Conservation (phyloP, 2,888 invertebrate genomes). For the Diachrysia chrysitis region DNA sequence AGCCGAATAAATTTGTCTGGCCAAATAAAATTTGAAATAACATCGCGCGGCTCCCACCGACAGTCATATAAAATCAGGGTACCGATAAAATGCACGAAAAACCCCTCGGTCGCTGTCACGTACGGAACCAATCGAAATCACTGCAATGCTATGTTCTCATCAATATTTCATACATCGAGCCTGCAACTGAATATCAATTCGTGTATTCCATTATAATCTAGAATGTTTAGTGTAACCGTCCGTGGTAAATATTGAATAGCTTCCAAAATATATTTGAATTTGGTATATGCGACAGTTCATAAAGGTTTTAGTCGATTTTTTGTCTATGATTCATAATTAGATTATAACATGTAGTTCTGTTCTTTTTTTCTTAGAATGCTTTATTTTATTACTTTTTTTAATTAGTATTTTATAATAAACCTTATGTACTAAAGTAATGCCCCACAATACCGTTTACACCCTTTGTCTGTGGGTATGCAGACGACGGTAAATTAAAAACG, state of each 20-base stretch:
- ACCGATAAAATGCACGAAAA: slow-evolving; percentile 68
- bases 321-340: background rate
- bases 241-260: slow-evolving; percentile 17
- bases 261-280: slow-evolving; percentile 36
- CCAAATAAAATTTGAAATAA: slow-evolving; percentile 54
- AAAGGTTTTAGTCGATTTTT: background rate
- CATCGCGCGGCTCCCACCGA: slow-evolving; percentile 40
- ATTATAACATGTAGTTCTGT: no score
- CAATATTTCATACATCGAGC: slow-evolving; percentile 69
- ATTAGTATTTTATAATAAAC: no score
- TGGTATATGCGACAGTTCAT: background rate
- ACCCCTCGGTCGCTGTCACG: slow-evolving; percentile 65
- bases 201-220: slow-evolving; percentile 36
- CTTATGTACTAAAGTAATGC: no score
- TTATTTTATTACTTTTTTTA: no score
- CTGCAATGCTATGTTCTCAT: slow-evolving; percentile 71
- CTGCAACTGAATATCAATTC: slow-evolving; percentile 69
- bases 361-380: no score
- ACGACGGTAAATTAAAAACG: no score
- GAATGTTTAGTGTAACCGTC: slow-evolving; percentile 43
- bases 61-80: slow-evolving; percentile 71
- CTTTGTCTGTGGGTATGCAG: no score
- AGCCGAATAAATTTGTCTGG: slow-evolving; percentile 49
- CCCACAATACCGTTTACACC: no score
- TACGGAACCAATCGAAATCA: slow-evolving; percentile 77